These are phyloP conservation scores for Periophthalmus modestus DNA, from an alignment of 2,113 vertebrate species.

Conservation along the genomic window DNA sequence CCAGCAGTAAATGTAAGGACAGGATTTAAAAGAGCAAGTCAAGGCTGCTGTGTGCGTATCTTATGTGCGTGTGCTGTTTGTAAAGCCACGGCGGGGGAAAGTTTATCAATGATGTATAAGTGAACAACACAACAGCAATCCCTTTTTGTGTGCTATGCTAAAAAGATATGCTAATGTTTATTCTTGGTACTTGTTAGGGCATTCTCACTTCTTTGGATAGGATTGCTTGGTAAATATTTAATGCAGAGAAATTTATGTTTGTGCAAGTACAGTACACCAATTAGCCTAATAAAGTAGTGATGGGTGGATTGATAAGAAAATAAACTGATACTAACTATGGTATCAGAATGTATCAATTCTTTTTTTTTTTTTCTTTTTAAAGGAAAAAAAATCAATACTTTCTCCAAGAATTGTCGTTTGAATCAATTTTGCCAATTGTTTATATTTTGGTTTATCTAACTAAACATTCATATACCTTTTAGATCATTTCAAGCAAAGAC, in stretches of 20 bases:
- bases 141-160: not conserved
- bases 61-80: not conserved
- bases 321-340: too few relatives aligned
- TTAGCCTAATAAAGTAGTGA: not conserved
- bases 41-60: not conserved
- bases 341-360: too few relatives aligned
- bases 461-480: too few relatives aligned
- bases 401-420: too few relatives aligned
- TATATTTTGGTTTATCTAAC: too few relatives aligned
- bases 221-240: not conserved
- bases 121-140: not conserved
- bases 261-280: not conserved
- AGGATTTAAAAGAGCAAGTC: not conserved
- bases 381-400: too few relatives aligned
- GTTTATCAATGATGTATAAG: slow-evolving; percentile 4
- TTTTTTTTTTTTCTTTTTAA: too few relatives aligned
- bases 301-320: too few relatives aligned
- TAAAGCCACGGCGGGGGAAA: not conserved
- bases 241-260: not conserved
- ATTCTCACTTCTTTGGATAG: not conserved
- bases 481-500: too few relatives aligned
- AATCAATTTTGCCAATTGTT: too few relatives aligned
- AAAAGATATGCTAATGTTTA: not conserved
- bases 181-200: not conserved
- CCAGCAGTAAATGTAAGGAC: slow-evolving; percentile 5